phyloP scores from a whole-genome alignment of 37 sponge, comb jelly and placozoan species.

The Mnemiopsis leidyi region DNA sequence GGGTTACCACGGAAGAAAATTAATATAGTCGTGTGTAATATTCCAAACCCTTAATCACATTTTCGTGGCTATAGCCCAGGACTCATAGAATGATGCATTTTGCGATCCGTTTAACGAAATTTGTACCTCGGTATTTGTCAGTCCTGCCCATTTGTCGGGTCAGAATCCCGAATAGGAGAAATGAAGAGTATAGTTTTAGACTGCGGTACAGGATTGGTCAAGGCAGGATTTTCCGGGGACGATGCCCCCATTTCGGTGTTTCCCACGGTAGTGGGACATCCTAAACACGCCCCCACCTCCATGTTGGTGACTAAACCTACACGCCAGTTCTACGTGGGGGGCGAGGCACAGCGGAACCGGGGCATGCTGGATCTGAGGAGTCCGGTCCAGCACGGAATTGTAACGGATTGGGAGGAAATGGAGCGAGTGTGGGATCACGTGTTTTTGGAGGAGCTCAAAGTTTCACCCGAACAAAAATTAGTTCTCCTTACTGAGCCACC shows the following conservation, averaged over 20 bases:
- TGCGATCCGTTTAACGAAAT: not conserved
- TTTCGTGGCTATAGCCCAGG: not conserved
- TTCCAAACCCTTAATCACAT: not conserved
- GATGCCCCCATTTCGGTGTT: not conserved
- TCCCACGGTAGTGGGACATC: constrained; percentile 15
- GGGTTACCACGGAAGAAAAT: not conserved
- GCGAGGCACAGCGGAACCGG: not conserved
- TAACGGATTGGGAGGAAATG: constrained; percentile 41
- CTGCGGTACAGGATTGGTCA: not conserved
- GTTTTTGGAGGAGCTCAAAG: not conserved
- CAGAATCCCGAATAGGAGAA: no score
- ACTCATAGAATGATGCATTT: not conserved
- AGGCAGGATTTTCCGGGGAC: constrained; percentile 28
- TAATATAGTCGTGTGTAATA: not conserved
- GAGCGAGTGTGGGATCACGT: constrained; percentile 16
- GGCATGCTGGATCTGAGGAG: not conserved
- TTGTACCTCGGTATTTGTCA: no score
- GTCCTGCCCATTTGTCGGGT: no score
- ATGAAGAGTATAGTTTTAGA: not conserved
- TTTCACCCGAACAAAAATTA: not conserved
- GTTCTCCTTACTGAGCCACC: constrained; percentile 17
- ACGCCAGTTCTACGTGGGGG: not conserved
- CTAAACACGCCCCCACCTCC: not conserved
- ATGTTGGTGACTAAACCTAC: not conserved
- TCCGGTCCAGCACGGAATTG: not conserved